Percentiles rank a stretch among this genome's conserved stretches.
Conservation (phyloP, 2,113 vertebrate species). For the Grantiella picta region DNA sequence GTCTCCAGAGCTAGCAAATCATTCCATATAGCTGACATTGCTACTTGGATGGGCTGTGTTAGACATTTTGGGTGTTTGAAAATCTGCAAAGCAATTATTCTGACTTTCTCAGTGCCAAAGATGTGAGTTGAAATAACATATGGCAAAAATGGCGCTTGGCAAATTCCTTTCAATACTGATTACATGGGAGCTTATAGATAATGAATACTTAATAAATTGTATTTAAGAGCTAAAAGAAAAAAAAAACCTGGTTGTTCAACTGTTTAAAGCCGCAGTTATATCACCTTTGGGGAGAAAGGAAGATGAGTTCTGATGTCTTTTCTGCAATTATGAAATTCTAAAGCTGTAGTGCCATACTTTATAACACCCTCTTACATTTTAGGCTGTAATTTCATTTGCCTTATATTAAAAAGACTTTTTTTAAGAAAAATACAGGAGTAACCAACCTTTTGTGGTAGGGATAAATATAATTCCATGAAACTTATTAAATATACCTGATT, state of each 20-base stretch:
- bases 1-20: slow-evolving; percentile 21
- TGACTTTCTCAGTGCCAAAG: not conserved
- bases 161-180: not conserved
- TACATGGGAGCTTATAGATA: not conserved
- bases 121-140: not conserved
- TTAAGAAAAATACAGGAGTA: not conserved
- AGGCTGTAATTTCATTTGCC: not conserved
- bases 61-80: not conserved
- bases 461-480: not conserved
- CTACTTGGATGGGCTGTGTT: not conserved
- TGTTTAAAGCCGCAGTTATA: not conserved
- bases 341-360: not conserved
- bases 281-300: not conserved
- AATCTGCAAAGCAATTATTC: not conserved
- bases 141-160: not conserved
- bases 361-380: not conserved
- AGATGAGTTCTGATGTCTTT: not conserved
- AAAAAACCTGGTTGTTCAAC: accelerated
- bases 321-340: not conserved
- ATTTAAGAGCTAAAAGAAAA: not conserved
- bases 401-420: not conserved
- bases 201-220: not conserved
- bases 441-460: not conserved
- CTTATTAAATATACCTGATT: not conserved
- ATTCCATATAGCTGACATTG: slow-evolving; percentile 14